Base-by-base conservation (phyloP, 2,797 vertebrate genomes). In the Poeciliopsis paucimaculata region DNA sequence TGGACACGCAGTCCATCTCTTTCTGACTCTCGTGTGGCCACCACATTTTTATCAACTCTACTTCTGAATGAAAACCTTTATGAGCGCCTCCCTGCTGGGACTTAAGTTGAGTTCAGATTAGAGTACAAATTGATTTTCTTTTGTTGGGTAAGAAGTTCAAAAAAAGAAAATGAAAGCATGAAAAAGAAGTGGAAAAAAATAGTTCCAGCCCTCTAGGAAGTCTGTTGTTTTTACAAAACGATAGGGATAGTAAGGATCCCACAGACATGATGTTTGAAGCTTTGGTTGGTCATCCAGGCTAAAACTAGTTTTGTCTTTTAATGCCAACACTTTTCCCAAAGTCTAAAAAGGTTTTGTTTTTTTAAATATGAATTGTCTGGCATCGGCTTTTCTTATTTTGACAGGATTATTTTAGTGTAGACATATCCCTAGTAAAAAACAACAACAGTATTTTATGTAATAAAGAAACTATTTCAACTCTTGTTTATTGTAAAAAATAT, bases 1-100 rank as follows among this genome's bases (percentile, higher is more conserved):
- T 73, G 51, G 76, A 70, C 81, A 84, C 55, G 20, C 71, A 2
- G n/a, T 77, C 73, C 16, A 18, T 85, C 72, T 55, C 39, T 60
- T 72, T 23, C 18, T 84, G 72, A 49, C 36, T 71, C 39, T 74
- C 73, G 16, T 20, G 15, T 47, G 26, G 16, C 71, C 41, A 0
- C 36, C 57, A 60, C 16, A 43, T 2, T 20, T 20, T 77, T 72
- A 78, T 81, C 41, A 0, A 2, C 62, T 70, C 39, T 11, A 28
- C 51, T 64, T 51, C 16, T 1, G 1, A 15, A 62, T 39, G 28
- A 47, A 72, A 80, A 76, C 72, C 11, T 73, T 72, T 47, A 66
- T 20, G 66, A 78, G 1, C 0, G 9, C 60, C 75, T 73, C 43
- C 2, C 45, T 7, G 31, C 4, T 66, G 46, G 76, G 60, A 81